These are phyloP conservation scores for Schizotus pectinicornis DNA, from an alignment of 2,888 invertebrate genomes.

Conservation along the genomic window DNA sequence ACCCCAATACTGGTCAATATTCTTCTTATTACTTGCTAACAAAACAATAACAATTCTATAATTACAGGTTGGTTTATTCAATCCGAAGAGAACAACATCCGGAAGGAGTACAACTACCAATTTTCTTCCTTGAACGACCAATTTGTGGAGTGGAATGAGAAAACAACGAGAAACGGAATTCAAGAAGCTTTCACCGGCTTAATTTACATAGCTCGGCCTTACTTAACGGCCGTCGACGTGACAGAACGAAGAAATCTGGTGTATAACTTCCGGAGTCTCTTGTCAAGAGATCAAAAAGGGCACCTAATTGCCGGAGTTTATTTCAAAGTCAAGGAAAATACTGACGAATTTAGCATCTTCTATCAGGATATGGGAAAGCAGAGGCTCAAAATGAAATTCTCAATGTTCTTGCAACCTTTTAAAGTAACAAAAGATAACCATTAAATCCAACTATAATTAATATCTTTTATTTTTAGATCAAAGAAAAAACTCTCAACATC, in stretches of 20 bases:
- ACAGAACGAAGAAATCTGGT: constrained; percentile 89
- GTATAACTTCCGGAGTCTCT: constrained; percentile 81
- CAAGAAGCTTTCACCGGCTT: constrained; percentile 67
- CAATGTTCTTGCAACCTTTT: constrained; percentile 61
- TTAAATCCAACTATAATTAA: constrained; percentile 1
- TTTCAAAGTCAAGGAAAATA: constrained; percentile 72
- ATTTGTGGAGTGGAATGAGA: constrained; percentile 87
- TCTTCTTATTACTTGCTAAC: background rate
- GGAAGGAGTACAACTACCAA: constrained; percentile 85
- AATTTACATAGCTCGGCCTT: constrained; percentile 80
- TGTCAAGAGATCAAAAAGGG: constrained; percentile 84
- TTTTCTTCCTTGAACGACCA: constrained; percentile 71
- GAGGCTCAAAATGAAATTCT: constrained; percentile 78
- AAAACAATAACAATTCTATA: too few relatives aligned
- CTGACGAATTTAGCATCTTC: constrained; percentile 77
- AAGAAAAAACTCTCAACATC: constrained; percentile 66
- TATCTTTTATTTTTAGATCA: constrained; percentile 60
- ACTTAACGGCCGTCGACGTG: constrained; percentile 80
- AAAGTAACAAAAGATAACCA: constrained; percentile 32
- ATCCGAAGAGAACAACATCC: constrained; percentile 75
- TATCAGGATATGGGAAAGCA: constrained; percentile 73
- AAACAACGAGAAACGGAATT: constrained; percentile 72
- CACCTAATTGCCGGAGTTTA: constrained; percentile 84
- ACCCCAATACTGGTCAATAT: constrained; percentile 80
- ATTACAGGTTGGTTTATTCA: constrained; percentile 81